Conservation (phyloP, 2,113 vertebrate species). For the Prunella fulvescens region DNA sequence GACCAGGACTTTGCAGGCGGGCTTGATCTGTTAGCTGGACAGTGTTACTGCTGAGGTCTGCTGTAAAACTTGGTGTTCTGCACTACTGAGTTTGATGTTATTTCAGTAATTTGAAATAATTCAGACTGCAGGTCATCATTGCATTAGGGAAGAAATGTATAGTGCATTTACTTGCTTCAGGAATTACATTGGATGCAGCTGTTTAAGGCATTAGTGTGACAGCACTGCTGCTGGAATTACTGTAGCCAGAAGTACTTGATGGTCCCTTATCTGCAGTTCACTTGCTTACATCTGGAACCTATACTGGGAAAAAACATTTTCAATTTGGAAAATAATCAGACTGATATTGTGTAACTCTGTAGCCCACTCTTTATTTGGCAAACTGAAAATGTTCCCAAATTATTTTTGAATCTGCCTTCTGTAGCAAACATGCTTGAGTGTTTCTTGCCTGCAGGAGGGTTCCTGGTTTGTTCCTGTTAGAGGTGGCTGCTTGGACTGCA, state of each 20-base stretch:
- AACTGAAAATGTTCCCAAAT: not conserved
- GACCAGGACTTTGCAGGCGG: not conserved
- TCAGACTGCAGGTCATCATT: not conserved
- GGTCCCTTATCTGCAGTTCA: not conserved
- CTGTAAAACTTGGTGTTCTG: not conserved
- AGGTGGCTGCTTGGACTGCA: not conserved
- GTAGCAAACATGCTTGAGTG: rapidly evolving
- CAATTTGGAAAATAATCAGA: not conserved
- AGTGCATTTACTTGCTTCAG: not conserved
- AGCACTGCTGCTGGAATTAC: not conserved
- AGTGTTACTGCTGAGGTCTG: not conserved
- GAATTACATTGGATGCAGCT: not conserved
- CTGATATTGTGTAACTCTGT: not conserved
- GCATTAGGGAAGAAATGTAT: rapidly evolving
- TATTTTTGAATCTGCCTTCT: rapidly evolving
- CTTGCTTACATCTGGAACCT: not conserved
- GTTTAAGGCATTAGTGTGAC: not conserved
- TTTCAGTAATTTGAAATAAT: not conserved
- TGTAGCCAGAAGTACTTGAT: not conserved
- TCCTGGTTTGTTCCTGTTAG: not conserved
- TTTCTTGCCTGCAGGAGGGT: not conserved
- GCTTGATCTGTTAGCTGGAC: not conserved
- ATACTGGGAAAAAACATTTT: not conserved
- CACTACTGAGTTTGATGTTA: not conserved
- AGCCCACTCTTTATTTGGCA: not conserved